Evolutionary conservation across 2,888 invertebrate genomes (phyloP), one percentile per base, ranked within the genome.

Genomic region (Cerastis leucographa): DNA sequence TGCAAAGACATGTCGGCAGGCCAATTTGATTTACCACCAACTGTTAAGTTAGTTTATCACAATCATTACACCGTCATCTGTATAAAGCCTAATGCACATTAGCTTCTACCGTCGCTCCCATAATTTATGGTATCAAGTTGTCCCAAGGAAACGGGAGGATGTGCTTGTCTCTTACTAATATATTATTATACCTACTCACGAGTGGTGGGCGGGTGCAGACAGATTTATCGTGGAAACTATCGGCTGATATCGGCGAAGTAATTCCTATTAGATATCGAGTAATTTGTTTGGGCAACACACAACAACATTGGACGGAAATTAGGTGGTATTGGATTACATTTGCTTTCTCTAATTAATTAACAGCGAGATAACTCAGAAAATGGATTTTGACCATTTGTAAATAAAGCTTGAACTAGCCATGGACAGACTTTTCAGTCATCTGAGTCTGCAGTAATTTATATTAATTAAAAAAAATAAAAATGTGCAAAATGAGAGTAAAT

Each of bases 161-260:
- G 78, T 85, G 73, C 77, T 64, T 87, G 85, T 84, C 87, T 67
- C 40, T 49, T n/a, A n/a, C 64, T 71, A 80, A 81, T 77, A 72
- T 81, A 81, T 81, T 81, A 87, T 78, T 69, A 78, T 85, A 71
- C 61, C 66, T 86, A 81, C 78, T 75, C 49, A 79, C 68, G 68
- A 74, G 73, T 78, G 67, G 90, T 90, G 85, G 90, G 88, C 83
- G 90, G 80, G 76, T 69, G 67, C 22, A 51, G 81, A 87, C 71
- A 84, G 88, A 91, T 91, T 90, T 90, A 91, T 90, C 74, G 85
- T 84, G 76, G 83, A 85, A 86, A 84, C 84, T 80, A 75, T 74
- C 65, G 61, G 25, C 17, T 17, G 59, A 70, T 70, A 64, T 71
- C 61, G 59, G 35, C 25, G 42, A 42, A 0, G 66, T 70, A 71